These are phyloP conservation scores for Drosophila mulleri DNA, from an alignment of 2,888 invertebrate genomes.

Conservation along the genomic window DNA sequence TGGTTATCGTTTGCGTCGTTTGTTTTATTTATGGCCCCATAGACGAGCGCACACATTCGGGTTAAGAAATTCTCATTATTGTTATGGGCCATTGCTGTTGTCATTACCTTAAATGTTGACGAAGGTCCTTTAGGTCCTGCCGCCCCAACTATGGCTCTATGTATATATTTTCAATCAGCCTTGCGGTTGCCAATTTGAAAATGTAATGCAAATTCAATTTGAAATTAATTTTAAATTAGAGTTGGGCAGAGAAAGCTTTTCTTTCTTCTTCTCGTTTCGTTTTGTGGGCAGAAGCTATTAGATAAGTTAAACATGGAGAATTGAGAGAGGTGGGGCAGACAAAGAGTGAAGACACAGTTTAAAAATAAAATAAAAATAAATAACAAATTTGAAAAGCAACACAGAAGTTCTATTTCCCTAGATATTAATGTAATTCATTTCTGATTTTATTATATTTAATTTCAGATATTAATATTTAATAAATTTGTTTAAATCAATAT, in stretches of 20 bases:
- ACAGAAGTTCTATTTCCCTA: no score
- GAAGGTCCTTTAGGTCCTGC: conserved; percentile 44
- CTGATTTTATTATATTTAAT: no score
- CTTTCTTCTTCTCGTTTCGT: neutral
- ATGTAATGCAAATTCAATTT: conserved; percentile 58
- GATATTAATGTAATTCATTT: no score
- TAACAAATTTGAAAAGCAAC: no score
- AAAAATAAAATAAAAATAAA: no score
- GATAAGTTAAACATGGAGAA: neutral
- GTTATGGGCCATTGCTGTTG: conserved; percentile 59
- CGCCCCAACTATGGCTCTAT: neutral
- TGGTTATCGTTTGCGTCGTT: conserved; percentile 63
- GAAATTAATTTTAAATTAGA: conserved; percentile 57
- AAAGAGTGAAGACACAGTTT: no score
- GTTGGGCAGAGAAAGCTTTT: neutral
- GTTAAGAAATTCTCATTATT: conserved; percentile 57
- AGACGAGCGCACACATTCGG: conserved; percentile 25
- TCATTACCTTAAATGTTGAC: conserved; percentile 63
- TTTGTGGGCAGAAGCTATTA: conserved; percentile 3
- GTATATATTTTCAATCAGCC: conserved; percentile 50
- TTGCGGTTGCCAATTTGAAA: conserved; percentile 46
- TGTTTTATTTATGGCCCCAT: conserved; percentile 60
- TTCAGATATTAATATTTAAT: no score
- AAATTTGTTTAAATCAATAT: no score
- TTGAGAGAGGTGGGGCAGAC: no score